A percentile compares a stretch with the other conserved stretches of the same genome.
Evolutionary conservation across 2,888 invertebrate genomes (phyloP).

Genomic region (Nemapogon koenigi): DNA sequence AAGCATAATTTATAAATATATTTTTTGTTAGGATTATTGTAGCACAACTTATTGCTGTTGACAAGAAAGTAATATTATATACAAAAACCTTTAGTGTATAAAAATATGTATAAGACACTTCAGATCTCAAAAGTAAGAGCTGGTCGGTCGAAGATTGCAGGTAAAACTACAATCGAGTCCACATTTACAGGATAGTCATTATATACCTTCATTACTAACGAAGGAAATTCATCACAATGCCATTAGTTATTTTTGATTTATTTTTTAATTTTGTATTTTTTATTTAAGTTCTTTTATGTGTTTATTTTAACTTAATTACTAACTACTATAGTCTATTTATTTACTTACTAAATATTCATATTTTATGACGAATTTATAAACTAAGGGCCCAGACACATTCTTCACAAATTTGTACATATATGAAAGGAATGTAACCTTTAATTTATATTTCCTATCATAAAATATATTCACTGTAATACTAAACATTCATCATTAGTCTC

Average conservation of each 20-base stretch:
- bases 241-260: conserved; percentile 31
- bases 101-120: conserved; percentile 54
- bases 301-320: conserved; percentile 11
- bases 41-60: conserved; percentile 36
- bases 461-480: conserved; percentile 40
- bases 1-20: too few relatives aligned
- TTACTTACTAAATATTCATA: conserved; percentile 33
- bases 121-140: conserved; percentile 52
- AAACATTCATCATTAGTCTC: conserved; percentile 44
- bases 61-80: conserved; percentile 41
- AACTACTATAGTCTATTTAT: conserved; percentile 41
- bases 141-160: conserved; percentile 63
- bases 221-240: conserved; percentile 52
- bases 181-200: conserved; percentile 57
- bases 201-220: conserved; percentile 33
- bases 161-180: conserved; percentile 43
- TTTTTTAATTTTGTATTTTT: conserved; percentile 23
- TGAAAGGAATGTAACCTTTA: conserved; percentile 66
- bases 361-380: conserved; percentile 63
- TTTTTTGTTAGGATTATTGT: conserved; percentile 37
- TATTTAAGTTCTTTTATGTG: conserved; percentile 24
- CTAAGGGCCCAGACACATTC: conserved; percentile 64
- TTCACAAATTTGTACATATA: conserved; percentile 53
- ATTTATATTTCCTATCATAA: conserved; percentile 60
- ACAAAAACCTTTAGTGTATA: conserved; percentile 56